Conservation (phyloP, 1,140 invertebrate species). For the Bradysia coprophila region DNA sequence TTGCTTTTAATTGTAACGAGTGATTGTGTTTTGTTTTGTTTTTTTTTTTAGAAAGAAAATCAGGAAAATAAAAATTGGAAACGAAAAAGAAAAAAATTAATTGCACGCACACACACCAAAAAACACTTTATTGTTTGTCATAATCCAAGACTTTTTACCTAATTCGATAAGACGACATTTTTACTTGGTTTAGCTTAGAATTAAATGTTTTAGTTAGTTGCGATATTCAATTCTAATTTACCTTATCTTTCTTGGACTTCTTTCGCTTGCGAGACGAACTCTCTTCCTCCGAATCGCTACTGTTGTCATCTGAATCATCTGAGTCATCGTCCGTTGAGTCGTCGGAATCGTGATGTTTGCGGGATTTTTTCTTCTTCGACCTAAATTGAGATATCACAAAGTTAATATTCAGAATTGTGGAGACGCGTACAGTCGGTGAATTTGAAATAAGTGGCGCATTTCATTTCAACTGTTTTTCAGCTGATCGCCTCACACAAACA, state of each 20-base stretch:
- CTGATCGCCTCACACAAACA: too few species aligned
- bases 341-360: constrained; percentile 12
- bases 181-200: constrained; percentile 3
- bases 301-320: constrained; percentile 8
- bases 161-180: too few species aligned
- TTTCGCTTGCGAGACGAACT: constrained; percentile 19
- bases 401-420: too few species aligned
- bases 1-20: not conserved
- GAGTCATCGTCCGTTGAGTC: not conserved
- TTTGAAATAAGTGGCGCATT: too few species aligned
- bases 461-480: too few species aligned
- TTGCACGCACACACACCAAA: constrained; percentile 9
- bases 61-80: not conserved
- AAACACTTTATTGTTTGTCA: too few species aligned
- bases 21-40: not conserved
- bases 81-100: constrained; percentile 13
- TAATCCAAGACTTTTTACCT: too few species aligned
- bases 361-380: constrained; percentile 33
- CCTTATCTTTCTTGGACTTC: constrained; percentile 34
- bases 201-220: constrained; percentile 5
- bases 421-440: too few species aligned
- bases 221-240: constrained; percentile 17
- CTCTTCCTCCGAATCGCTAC: constrained; percentile 23
- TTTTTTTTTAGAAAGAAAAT: not conserved
- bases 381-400: too few species aligned